Evolutionary conservation across 2,888 invertebrate species (phyloP).

Genomic region (Agapetus fuscipes): DNA sequence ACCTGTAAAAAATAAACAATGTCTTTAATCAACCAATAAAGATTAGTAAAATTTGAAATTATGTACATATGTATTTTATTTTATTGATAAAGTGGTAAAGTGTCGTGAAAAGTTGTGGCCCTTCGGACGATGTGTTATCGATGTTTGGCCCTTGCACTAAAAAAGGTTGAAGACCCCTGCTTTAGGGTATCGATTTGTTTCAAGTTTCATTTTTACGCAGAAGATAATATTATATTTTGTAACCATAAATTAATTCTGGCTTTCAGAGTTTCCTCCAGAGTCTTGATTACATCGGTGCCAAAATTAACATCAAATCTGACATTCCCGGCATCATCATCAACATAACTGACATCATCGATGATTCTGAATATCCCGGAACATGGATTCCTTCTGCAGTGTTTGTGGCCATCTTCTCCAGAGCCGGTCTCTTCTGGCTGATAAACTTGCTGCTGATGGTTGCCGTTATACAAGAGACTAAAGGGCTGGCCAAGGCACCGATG

Average conservation of each 20-base stretch:
- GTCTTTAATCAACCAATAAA: too few relatives aligned
- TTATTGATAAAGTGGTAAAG: too few relatives aligned
- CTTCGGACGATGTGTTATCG: too few relatives aligned
- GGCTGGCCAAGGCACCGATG: background rate
- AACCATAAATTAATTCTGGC: background rate
- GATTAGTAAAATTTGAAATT: too few relatives aligned
- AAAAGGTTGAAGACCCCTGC: too few relatives aligned
- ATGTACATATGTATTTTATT: too few relatives aligned
- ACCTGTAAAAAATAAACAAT: too few relatives aligned
- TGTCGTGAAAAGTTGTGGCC: too few relatives aligned
- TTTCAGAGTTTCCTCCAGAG: background rate
- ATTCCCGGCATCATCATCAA: background rate
- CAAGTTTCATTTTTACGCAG: too few relatives aligned
- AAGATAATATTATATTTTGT: background rate
- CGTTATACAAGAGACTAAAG: constrained; percentile 1
- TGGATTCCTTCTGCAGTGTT: constrained; percentile 7
- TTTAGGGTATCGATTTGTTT: too few relatives aligned
- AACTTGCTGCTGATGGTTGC: constrained; percentile 1
- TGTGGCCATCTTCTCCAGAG: constrained; percentile 1
- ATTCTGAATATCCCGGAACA: background rate
- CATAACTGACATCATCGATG: background rate
- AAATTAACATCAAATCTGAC: background rate
- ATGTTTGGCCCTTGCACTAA: too few relatives aligned
- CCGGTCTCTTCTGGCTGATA: constrained; percentile 3
- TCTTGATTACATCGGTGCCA: background rate